Evolutionary conservation across 2,113 vertebrate species (phyloP).

Genomic region (Mus spicilegus): DNA sequence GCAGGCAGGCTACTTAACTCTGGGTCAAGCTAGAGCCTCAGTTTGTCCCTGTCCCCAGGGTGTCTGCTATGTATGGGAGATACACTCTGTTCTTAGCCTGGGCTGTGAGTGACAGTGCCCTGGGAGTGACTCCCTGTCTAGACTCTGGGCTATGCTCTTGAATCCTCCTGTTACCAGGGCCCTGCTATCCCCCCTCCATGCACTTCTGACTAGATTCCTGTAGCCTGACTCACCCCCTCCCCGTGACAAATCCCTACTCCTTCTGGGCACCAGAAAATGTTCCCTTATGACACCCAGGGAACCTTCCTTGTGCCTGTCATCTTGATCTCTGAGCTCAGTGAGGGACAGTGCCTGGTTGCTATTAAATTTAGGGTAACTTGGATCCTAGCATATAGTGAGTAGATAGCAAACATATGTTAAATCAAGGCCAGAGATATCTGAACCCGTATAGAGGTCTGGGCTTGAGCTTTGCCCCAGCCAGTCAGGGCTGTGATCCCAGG

Average conservation of each 20-base stretch:
- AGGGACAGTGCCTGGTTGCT: background rate
- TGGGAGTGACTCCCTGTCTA: background rate
- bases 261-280: background rate
- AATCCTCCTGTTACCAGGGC: background rate
- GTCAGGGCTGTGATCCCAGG: background rate
- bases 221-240: background rate
- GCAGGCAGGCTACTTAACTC: background rate
- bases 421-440: background rate
- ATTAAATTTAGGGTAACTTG: background rate
- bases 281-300: background rate
- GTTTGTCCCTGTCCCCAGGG: background rate
- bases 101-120: background rate
- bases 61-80: background rate
- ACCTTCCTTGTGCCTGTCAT: background rate
- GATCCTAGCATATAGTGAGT: background rate
- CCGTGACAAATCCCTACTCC: background rate
- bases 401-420: background rate
- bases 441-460: background rate
- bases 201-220: background rate
- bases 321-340: background rate
- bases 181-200: background rate
- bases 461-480: background rate
- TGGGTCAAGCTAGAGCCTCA: background rate
- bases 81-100: background rate
- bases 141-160: background rate